Evolutionary conservation across 2,888 invertebrate species (phyloP), one percentile per base, ranked within the genome.

Genomic region (Ochropleura leucogaster): DNA sequence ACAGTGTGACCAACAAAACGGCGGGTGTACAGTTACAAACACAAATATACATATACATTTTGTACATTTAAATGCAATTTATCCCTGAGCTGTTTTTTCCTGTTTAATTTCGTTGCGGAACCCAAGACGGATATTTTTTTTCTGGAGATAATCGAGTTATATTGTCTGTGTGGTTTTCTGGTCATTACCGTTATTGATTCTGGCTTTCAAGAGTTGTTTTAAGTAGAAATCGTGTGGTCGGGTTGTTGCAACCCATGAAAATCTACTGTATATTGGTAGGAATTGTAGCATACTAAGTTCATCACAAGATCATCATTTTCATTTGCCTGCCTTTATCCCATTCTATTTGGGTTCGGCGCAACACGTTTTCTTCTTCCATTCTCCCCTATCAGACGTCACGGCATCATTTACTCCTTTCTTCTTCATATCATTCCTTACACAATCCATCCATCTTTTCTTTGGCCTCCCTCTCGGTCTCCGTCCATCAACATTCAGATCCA

Each of bases 1-100:
- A 68, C 30, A 30, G 7, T 30, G 42, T 60, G 42, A 47, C 53
- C 10, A 69, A 51, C 59, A 69, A 73, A 74, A 64, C 12, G 62
- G n/a, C 12, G n/a, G 62, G 62, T n/a, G 62, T 62, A 62, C 62
- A 62, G 44, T 62, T n/a, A 44, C n/a, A n/a, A 14, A 2, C 44
- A 62, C 44, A 44, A 62, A 62, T 12, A 62, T 60, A 14, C 30
- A 16, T 55, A 10, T 20, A 10, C 20, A 40, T 42, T 60, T 42
- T 4, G 18, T 3, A 60, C 44, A 7, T n/a, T n/a, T 1, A 62
- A n/a, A 44, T 12, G n/a, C 44, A 0, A 44, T 62, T 62, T 44
- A n/a, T 3, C n/a, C 18, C 3, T 16, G 3, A 5, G 12, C 7
- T n/a, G 3, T n/a, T 18, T 18, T 42, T 44, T 40, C 16, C 30